Evolutionary conservation across 2,113 vertebrate species (phyloP), one percentile per base, ranked within the genome.

Genomic region (Girardinichthys multiradiatus): DNA sequence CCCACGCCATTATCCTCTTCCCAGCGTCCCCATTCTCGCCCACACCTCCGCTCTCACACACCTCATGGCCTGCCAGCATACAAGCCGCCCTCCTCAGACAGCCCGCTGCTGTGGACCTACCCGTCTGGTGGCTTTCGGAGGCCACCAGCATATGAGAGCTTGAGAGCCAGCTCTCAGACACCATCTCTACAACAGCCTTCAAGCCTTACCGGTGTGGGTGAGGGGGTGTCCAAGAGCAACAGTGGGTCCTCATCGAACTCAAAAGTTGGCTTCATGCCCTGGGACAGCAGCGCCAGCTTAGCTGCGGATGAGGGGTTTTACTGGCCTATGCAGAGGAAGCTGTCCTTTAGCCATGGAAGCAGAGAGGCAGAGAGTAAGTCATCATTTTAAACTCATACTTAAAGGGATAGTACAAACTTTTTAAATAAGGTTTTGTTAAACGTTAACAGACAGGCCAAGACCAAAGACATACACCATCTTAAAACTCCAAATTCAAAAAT

Each of bases 141-240:
- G 62, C 96, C 96, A 21, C 96, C 96, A 1, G 95, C 96, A 69
- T 97, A 97, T 8, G 96, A 97, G 64, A 97, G 96, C 85, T 83
- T 96, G 77, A 90, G 85, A 76, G 95, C 90, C 35, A 89, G 89
- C 70, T 85, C 89, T 33, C 92, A 90, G 27, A 90, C 89, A 4
- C 92, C 91, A 2, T 90, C 91, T n/a, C 82, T 93, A 66, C 93
- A 92, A 21, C 88, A 89, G 24, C 91, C 92, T 19, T 85, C 81
- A 0, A 89, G 86, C 45, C 86, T 82, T 6, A 91, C 90, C 8
- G 80, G 90, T 14, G 62, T 92, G 13, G 87, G 84, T 3, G 91
- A 93, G 80, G 79, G 72, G 33, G 9, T 35, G 2, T 86, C 81
- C 67, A 93, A 81, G 33, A 88, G 74, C 57, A 86, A 89, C 35